Conservation (phyloP, 2,888 invertebrate species). For the Epicampocera succincta region DNA sequence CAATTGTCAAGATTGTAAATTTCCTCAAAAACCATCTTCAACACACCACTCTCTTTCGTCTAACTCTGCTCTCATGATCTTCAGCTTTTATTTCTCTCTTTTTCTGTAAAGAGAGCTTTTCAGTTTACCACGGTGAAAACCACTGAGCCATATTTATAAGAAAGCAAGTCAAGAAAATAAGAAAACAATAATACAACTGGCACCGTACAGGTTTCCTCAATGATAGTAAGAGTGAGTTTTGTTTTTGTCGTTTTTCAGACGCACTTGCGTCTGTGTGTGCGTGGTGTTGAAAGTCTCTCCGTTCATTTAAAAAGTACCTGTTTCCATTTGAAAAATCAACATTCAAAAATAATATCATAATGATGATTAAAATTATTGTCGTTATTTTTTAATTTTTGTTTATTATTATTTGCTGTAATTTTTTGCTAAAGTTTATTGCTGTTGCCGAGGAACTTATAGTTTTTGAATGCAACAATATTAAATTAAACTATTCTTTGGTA, state of each 20-base stretch:
- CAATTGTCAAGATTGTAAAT: constrained; percentile 7
- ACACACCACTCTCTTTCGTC: no score
- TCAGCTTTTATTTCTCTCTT: no score
- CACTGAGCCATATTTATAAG: constrained; percentile 7
- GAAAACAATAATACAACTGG: constrained; percentile 60
- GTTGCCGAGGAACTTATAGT: constrained; percentile 62
- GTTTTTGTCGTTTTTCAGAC: constrained; percentile 12
- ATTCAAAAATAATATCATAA: constrained; percentile 35
- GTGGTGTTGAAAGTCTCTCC: constrained; percentile 39
- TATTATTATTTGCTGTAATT: constrained; percentile 44
- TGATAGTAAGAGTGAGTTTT: constrained; percentile 67
- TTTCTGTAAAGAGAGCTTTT: background rate
- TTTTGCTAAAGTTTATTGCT: constrained; percentile 56
- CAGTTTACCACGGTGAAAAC: constrained; percentile 5
- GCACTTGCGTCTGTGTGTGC: background rate
- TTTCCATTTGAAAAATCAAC: constrained; percentile 51
- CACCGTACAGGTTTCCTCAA: constrained; percentile 66
- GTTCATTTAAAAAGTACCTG: constrained; percentile 55
- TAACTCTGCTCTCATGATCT: no score
- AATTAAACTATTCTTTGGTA: constrained; percentile 31
- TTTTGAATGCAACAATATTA: constrained; percentile 37
- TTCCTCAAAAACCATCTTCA: constrained; percentile 22
- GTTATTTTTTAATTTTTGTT: constrained; percentile 19
- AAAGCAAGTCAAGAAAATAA: constrained; percentile 12
- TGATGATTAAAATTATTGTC: constrained; percentile 2